Evolutionary conservation across 2,113 vertebrate species (phyloP).

Genomic region (Tupaia tana): DNA sequence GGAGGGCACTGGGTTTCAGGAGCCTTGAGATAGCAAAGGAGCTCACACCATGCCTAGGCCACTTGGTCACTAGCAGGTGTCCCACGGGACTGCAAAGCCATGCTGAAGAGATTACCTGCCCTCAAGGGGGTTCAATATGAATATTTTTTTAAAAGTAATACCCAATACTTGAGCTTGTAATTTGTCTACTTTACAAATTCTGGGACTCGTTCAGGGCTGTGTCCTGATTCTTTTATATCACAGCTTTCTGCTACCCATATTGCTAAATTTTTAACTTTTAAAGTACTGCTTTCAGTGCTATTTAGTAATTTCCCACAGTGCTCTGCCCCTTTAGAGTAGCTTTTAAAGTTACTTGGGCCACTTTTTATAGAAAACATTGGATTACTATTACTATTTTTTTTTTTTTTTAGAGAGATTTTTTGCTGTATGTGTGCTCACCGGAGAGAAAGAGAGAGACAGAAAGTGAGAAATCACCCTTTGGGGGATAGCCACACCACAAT

Average conservation of each 20-base stretch:
- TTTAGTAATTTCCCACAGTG: slow-evolving; percentile 77
- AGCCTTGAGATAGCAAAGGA: not conserved
- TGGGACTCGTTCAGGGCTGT: not conserved
- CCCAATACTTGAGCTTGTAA: not conserved
- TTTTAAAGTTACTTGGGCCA: slow-evolving; percentile 74
- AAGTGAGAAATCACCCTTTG: no score
- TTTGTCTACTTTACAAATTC: not conserved
- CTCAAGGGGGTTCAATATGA: not conserved
- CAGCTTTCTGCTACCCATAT: slow-evolving; percentile 35
- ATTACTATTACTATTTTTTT: not conserved
- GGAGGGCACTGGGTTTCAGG: not conserved
- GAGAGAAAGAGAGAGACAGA: no score
- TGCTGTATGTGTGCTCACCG: no score
- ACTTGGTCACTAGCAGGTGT: not conserved
- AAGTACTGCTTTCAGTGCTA: slow-evolving; percentile 62
- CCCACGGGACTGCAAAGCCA: not conserved
- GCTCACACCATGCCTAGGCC: not conserved
- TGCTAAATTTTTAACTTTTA: slow-evolving; percentile 52
- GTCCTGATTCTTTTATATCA: not conserved
- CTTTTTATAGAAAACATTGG: slow-evolving; percentile 62
- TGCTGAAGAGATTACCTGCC: not conserved
- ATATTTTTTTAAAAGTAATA: not conserved
- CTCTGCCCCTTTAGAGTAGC: slow-evolving; percentile 51
- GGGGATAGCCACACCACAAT: no score
- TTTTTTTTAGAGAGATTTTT: no score